Evolutionary conservation across 53 echinoderm and acorn worm species (phyloP).

Genomic region (Paelopatides confundens): DNA sequence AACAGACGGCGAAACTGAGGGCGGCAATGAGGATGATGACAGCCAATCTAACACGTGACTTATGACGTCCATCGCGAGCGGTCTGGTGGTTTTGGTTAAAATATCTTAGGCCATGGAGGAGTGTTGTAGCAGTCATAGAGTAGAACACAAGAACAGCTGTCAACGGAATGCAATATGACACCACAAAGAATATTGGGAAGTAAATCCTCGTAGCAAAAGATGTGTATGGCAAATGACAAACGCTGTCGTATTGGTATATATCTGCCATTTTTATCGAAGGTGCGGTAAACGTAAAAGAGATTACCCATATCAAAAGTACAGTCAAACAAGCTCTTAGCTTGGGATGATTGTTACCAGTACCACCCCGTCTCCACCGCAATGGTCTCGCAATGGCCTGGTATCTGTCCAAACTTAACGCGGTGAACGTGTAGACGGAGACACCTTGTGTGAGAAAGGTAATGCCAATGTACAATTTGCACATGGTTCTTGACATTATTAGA

Average conservation of each 20-base stretch:
- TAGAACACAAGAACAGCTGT: constrained; percentile 80
- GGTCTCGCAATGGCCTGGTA: constrained; percentile 92
- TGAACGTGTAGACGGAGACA: constrained; percentile 83
- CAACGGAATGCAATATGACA: constrained; percentile 78
- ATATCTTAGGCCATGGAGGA: constrained; percentile 74
- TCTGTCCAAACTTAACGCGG: constrained; percentile 90
- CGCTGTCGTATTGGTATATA: neutral
- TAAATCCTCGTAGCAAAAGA: constrained; percentile 52
- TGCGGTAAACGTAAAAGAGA: constrained; percentile 63
- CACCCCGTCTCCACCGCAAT: constrained; percentile 76
- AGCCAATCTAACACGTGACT: constrained; percentile 81
- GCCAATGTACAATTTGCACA: constrained; percentile 72
- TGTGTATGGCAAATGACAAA: constrained; percentile 58
- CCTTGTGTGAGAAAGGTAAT: constrained; percentile 83
- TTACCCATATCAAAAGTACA: constrained; percentile 70
- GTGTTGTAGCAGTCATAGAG: constrained; percentile 72
- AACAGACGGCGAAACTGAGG: constrained; percentile 84
- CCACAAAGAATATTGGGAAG: constrained; percentile 65
- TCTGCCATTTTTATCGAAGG: constrained; percentile 65
- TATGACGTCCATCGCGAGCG: constrained; percentile 73
- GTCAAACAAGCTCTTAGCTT: constrained; percentile 62
- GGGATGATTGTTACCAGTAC: constrained; percentile 55
- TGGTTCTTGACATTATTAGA: constrained; percentile 48
- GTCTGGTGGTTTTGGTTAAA: constrained; percentile 56
- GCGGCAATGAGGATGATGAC: constrained; percentile 91